Percentiles rank a stretch among this genome's conserved stretches.
Evolutionary conservation across 92 coral and sea anemone species (phyloP).

Genomic region (Isaurus tuberculatus): DNA sequence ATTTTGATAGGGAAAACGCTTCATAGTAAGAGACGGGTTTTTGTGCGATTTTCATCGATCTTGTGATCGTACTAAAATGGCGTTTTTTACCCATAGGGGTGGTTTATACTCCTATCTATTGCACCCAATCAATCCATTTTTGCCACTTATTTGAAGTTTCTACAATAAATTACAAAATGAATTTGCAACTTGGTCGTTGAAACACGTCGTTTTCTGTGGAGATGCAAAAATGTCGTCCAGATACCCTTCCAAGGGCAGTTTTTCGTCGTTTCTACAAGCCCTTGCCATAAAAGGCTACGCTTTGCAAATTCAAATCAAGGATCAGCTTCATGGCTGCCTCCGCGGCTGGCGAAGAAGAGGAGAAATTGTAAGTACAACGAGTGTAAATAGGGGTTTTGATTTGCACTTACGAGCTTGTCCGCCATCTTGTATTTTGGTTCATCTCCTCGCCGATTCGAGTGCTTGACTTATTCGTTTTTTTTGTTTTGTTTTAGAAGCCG

Average conservation of each 20-base stretch:
- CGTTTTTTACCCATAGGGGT: constrained; percentile 13
- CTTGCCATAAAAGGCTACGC: neutral
- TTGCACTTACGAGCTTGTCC: constrained; percentile 4
- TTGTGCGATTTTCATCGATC: constrained; percentile 1
- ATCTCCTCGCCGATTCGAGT: constrained; percentile 1
- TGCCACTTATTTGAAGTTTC: neutral
- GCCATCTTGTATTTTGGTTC: constrained; percentile 17
- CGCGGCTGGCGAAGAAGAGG: constrained; percentile 20
- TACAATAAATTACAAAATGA: neutral
- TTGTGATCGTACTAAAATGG: constrained; percentile 1
- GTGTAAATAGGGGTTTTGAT: constrained; percentile 18
- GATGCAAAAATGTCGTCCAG: neutral
- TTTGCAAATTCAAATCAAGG: neutral
- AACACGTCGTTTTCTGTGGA: neutral
- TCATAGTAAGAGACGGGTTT: neutral
- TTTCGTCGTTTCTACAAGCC: constrained; percentile 20
- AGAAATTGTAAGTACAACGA: constrained; percentile 24
- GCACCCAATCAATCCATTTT: neutral
- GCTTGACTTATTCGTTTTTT: neutral
- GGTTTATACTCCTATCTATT: constrained; percentile 16
- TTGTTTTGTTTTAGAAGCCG: neutral
- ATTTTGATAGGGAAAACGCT: no score
- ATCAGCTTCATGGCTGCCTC: constrained; percentile 15
- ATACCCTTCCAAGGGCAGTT: neutral
- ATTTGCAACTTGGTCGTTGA: neutral